Percentiles rank a stretch among this genome's conserved stretches.
Conservation (phyloP, 2,113 vertebrate genomes). For the Thalassarche chlororhynchos region DNA sequence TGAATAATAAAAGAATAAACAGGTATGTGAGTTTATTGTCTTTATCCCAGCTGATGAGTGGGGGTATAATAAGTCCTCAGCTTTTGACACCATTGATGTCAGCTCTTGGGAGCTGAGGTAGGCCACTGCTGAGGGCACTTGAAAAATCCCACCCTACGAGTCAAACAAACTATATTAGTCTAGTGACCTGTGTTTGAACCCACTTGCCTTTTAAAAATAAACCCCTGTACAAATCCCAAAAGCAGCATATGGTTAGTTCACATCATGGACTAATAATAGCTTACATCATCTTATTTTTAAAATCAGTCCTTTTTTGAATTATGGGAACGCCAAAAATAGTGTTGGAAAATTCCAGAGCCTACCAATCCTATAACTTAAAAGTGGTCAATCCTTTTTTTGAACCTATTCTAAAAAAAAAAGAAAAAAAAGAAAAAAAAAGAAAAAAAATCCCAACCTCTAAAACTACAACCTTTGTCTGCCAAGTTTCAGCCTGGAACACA, state of each 20-base stretch:
- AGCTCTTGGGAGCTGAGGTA: not conserved
- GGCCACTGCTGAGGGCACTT: not conserved
- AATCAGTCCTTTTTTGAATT: slow-evolving; percentile 52
- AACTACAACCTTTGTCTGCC: slow-evolving; percentile 67
- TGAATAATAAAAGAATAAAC: not conserved
- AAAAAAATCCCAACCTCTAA: slow-evolving; percentile 32
- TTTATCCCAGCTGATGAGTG: not conserved
- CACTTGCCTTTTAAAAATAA: slow-evolving; percentile 64
- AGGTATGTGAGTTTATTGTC: not conserved
- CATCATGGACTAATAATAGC: slow-evolving; percentile 67
- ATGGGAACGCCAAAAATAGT: slow-evolving; percentile 35
- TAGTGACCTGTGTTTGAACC: slow-evolving; percentile 59
- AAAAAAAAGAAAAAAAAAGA: not conserved
- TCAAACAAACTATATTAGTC: slow-evolving; percentile 55
- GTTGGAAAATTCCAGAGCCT: slow-evolving; percentile 56
- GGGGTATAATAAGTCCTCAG: not conserved
- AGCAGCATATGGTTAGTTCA: slow-evolving; percentile 58
- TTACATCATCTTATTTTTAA: slow-evolving; percentile 65
- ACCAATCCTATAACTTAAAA: slow-evolving; percentile 57
- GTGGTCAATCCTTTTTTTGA: slow-evolving; percentile 33
- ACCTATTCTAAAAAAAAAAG: slow-evolving; percentile 3
- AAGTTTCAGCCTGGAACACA: slow-evolving; percentile 70
- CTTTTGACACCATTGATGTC: not conserved
- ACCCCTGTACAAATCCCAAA: slow-evolving; percentile 43
- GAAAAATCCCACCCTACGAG: slow-evolving; percentile 40